phyloP scores from a whole-genome alignment of 2,797 vertebrate species.

The Microhierax caerulescens region DNA sequence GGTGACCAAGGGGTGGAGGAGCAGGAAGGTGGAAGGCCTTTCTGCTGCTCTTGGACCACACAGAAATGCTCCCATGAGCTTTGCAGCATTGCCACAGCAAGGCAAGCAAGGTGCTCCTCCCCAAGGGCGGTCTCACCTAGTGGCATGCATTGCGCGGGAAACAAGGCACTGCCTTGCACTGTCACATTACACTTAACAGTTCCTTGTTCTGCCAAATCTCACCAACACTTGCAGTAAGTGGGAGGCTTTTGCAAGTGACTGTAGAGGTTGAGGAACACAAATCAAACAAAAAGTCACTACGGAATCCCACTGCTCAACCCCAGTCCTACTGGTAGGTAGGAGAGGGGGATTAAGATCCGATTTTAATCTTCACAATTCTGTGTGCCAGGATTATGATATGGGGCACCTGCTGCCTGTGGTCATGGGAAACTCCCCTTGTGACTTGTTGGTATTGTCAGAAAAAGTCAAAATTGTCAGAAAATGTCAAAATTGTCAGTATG shows the following conservation, averaged over 20 bases:
- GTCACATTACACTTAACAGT: background rate
- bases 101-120: rapidly evolving
- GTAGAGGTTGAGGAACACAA: background rate
- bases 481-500: background rate
- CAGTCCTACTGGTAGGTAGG: background rate
- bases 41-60: background rate
- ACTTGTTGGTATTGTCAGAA: background rate
- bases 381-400: rapidly evolving
- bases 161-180: background rate
- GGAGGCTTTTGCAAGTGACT: background rate
- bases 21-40: background rate
- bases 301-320: background rate
- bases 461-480: background rate
- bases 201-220: background rate
- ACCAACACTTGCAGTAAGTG: background rate
- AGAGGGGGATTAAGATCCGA: rapidly evolving
- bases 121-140: background rate
- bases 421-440: background rate
- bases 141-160: rapidly evolving
- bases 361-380: background rate
- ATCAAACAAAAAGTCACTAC: background rate
- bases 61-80: background rate
- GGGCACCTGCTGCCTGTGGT: background rate
- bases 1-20: background rate
- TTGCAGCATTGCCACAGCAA: background rate